phyloP scores from a whole-genome alignment of 2,797 vertebrate genomes.

The Tinamus major region DNA sequence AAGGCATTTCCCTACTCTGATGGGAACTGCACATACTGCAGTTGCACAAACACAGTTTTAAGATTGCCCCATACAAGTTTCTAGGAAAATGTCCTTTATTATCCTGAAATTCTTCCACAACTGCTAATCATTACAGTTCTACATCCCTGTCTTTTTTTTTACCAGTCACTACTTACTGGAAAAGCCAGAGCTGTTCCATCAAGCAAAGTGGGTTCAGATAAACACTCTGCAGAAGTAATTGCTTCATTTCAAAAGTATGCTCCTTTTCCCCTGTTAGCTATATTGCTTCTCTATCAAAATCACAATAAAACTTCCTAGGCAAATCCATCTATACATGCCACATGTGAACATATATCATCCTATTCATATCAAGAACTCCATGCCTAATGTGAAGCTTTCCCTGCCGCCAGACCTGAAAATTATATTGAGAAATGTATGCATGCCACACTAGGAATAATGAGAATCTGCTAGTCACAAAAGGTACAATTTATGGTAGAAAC shows the following conservation, averaged over 20 bases:
- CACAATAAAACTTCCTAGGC: background rate
- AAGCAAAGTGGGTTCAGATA: background rate
- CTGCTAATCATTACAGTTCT: background rate
- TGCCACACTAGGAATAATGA: background rate
- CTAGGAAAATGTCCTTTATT: background rate
- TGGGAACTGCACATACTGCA: background rate
- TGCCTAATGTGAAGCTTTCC: background rate
- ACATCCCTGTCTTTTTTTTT: background rate
- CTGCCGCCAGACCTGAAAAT: conserved; percentile 23
- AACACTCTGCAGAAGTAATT: conserved; percentile 15
- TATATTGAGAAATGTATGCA: background rate
- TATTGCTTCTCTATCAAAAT: conserved; percentile 9
- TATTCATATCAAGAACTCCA: background rate
- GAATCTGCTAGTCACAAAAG: background rate
- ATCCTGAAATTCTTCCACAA: background rate
- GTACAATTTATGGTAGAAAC: background rate
- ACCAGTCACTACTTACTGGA: background rate
- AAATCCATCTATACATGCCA: background rate
- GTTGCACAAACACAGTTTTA: background rate
- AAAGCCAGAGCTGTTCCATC: background rate
- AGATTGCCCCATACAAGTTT: background rate
- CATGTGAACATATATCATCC: background rate
- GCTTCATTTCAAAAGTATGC: background rate
- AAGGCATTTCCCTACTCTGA: background rate
- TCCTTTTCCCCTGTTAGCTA: background rate